Conservation (phyloP, 2,888 invertebrate species). For the Poecilobothrus nobilitatus region DNA sequence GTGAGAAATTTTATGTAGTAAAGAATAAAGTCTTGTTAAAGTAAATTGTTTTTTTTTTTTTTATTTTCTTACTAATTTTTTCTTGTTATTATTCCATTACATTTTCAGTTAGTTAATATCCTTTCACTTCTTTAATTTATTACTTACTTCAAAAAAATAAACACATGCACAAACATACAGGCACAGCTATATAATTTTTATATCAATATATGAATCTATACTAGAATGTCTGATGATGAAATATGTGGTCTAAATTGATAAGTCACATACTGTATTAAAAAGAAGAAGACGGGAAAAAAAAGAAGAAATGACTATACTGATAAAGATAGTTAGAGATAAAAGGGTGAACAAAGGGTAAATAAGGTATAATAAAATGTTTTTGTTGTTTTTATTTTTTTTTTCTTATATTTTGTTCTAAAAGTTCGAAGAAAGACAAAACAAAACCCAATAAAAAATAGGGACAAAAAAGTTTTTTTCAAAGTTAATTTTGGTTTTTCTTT, state of each 20-base stretch:
- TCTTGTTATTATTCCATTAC: too few species aligned
- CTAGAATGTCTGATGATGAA: neutral
- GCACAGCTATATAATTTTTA: too few species aligned
- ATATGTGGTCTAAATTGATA: constrained; percentile 3
- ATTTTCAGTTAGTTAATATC: neutral
- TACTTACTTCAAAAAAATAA: neutral
- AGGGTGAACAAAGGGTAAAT: too few species aligned
- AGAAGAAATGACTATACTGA: too few species aligned
- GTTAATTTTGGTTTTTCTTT: neutral
- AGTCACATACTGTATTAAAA: neutral
- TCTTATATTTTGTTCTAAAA: too few species aligned
- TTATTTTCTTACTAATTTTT: neutral
- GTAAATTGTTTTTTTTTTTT: neutral
- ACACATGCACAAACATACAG: neutral
- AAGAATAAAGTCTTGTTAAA: constrained; percentile 1
- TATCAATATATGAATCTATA: too few species aligned
- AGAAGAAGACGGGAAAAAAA: too few species aligned
- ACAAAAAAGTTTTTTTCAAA: neutral
- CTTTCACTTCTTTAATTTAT: neutral
- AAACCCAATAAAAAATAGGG: neutral
- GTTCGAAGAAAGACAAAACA: neutral
- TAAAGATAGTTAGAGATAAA: too few species aligned
- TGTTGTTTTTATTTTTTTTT: neutral
- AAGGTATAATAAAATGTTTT: too few species aligned
- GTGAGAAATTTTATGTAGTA: neutral